phyloP scores from a whole-genome alignment of 2,113 vertebrate genomes.

The Sus scrofa region DNA sequence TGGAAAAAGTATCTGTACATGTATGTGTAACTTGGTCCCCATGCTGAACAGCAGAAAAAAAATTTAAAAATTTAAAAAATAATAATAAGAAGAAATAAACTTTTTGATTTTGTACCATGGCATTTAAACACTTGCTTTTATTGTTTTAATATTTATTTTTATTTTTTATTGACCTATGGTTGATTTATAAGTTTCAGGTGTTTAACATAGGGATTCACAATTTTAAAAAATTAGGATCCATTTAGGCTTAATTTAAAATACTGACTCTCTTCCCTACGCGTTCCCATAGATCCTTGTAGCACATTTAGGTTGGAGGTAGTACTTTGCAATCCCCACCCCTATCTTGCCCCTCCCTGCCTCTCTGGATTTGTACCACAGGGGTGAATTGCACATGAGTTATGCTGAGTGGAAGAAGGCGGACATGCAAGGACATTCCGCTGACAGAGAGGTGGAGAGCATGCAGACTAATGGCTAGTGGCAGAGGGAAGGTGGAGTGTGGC shows the following conservation, averaged over 20 bases:
- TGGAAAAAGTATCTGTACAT: too few species aligned
- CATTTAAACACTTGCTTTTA: background rate
- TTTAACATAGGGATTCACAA: background rate
- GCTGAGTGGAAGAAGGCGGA: conserved; percentile 13
- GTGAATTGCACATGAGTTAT: background rate
- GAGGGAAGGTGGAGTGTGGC: background rate
- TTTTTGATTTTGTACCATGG: background rate
- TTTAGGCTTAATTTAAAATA: background rate
- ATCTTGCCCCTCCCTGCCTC: background rate
- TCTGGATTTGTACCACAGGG: background rate
- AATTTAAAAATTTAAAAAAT: too few species aligned
- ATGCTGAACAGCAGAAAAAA: too few species aligned
- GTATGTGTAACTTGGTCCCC: too few species aligned
- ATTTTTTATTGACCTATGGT: background rate
- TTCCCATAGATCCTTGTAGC: background rate
- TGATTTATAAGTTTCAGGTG: background rate
- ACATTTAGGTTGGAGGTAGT: background rate
- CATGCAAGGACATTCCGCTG: background rate
- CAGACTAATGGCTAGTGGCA: background rate
- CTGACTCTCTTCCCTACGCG: background rate
- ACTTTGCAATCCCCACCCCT: background rate
- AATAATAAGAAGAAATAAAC: too few species aligned
- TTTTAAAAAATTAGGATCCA: background rate
- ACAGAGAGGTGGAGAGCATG: background rate
- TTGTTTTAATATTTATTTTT: background rate